Evolutionary conservation across 2,113 vertebrate species (phyloP), one percentile per base, ranked within the genome.

Genomic region (Propithecus coquereli): DNA sequence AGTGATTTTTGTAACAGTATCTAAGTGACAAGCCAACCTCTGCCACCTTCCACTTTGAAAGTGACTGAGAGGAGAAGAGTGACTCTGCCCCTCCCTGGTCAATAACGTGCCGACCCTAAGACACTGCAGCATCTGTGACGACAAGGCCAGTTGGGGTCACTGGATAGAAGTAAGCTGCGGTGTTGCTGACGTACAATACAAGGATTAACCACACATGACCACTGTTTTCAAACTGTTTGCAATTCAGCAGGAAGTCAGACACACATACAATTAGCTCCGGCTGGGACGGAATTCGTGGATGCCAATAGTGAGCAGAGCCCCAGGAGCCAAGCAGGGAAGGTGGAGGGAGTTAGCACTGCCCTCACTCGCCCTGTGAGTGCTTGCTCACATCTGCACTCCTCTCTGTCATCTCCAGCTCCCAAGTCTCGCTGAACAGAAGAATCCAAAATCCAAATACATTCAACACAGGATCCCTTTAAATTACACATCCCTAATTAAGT

Each of bases 321-420:
- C 30, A 37, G 34, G 30, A 43, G 22, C 50, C 74, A 32, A 30
- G 30, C 0, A 27, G 71, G 34, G 82, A 18, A 52, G 16, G 59
- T 0, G 79, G 57, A 59, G 27, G 17, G 47, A 2, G 13, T 2
- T 5, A 8, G 43, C 18, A 16, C 13, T 6, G 34, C 13, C 23
- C 22, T n/a, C 23, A 5, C 3, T 2, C 9, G 27, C 70, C 66
- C 45, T 3, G 40, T 8, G 23, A 14, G 14, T 10, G 32, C 40
- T 47, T n/a, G 20, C n/a, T 77, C 12, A 63, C 7, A 59, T 61
- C 83, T 88, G 27, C 18, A 30, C n/a, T 59, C 52, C 52, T 43
- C 63, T 65, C 61, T 27, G 32, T 10, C 68, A 37, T 18, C 70
- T 63, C 40, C 16, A 82, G 34, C 52, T 13, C 32, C 30, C 37